Base-by-base conservation (phyloP, 1,140 invertebrate genomes). In the Hormaphis cornu region DNA sequence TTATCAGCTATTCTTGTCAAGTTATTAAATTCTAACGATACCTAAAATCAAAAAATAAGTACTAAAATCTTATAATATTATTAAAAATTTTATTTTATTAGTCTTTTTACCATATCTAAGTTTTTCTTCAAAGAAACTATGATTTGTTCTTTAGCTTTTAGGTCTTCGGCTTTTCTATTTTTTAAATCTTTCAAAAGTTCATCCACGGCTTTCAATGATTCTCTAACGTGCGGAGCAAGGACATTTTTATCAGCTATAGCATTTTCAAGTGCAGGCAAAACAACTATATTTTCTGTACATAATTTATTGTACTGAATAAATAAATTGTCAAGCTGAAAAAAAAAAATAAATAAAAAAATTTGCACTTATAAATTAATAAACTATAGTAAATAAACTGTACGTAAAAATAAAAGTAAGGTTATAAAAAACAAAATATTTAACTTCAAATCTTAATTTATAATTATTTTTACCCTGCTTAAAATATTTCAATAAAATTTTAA, bases 161-260 rank as follows among this genome's bases (percentile, higher is more conserved):
- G 7, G 8, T 46, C 30, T 48, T 66, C 44, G 22, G 30, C 4
- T 16, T 22, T 50, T 33, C 42, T 58, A 3, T 30, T 58, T 58
- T 70, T 70, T 44, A 58, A 56, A 24, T 24, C 9, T 70, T 70
- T 58, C 28, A 70, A 16, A 42, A 58, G 30, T 70, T 70, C 69
- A 58, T 70, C 69, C 20, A 70, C 28, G 30, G 28, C 69, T 44
- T 70, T 58, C 5, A 70, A 12, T n/a, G 37, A 54, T 26, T 70
- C 69, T 35, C 28, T 35, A n/a, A 58, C 54, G 16, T 58, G 26
- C 8, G 44, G 2, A 22, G 26, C 35, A 7, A 70, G 40, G 2
- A 70, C 54, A 56, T 70, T 70, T 10, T 56, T 58, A 35, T 70
- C 69, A 0, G 54, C 54, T 58, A 46, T 48, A 42, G 53, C 53